Conservation (phyloP, 2,113 vertebrate species). For the Rhadina sibilatrix region DNA sequence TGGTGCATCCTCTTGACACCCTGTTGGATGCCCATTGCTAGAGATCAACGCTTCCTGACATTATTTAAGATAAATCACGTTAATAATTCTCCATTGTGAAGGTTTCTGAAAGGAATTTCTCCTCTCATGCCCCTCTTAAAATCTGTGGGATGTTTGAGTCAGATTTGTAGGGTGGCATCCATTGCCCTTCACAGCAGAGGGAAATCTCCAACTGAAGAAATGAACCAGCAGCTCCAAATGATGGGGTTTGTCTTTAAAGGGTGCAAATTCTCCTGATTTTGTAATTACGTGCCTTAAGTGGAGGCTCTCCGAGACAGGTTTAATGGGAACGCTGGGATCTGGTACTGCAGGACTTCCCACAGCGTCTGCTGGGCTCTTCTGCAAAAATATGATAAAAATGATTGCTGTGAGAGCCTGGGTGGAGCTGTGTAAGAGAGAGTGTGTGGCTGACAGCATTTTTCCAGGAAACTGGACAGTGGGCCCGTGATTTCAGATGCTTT, state of each 20-base stretch:
- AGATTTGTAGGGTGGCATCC: neutral
- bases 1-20: neutral
- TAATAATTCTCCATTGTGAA: neutral
- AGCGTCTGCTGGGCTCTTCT: neutral
- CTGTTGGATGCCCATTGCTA: neutral
- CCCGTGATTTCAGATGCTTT: neutral
- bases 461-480: slow-evolving; percentile 1
- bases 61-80: neutral
- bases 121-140: neutral
- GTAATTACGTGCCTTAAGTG: neutral
- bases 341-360: neutral
- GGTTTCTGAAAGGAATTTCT: neutral
- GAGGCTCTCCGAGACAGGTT: neutral
- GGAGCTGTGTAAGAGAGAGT: neutral
- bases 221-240: neutral
- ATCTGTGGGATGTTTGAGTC: neutral
- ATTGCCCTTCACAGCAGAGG: neutral
- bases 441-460: neutral
- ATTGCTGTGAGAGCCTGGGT: neutral
- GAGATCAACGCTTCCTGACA: neutral
- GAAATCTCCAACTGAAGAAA: neutral
- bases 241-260: neutral
- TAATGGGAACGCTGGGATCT: neutral
- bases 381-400: neutral
- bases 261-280: neutral